Base-by-base conservation (phyloP, 1,140 invertebrate genomes). In the Babylonia areolata region DNA sequence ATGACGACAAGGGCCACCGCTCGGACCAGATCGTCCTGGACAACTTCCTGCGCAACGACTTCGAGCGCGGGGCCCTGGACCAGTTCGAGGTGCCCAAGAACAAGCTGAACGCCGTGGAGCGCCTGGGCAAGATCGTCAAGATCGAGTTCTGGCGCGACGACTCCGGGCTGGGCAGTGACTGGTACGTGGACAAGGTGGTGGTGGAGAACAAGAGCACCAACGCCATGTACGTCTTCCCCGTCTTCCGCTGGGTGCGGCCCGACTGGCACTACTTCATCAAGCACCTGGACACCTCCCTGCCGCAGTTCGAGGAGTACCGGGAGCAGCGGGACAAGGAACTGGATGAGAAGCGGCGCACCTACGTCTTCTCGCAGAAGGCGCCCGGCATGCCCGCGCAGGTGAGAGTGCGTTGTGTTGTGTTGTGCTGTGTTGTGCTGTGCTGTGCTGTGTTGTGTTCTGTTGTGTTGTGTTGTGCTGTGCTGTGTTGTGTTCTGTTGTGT, bases 191-290 rank as follows among this genome's bases (percentile, higher is more conserved):
- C 35, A 91, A 89, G 77, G 91, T 95, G 46, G 87, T 91, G 15
- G 92, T 95, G 9, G 92, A 93, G 81, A 93, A 94, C 87, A 83
- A 91, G 69, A 87, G 88, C 42, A 92, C 91, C 0, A 92, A 94
- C 73, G 86, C 88, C 39, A 92, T 91, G 64, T 93, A 90, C 84
- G 91, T 93, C 31, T 95, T 95, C 87, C 95, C 95, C 9, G 90
- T 95, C 2, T 94, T 94, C 78, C 91, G 95, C 31, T 95, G 95
- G 95, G 93, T 95, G 73, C 91, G 91, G 73, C 79, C 91, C 20
- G 87, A 94, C 69, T 91, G 90, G 39, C 92, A 92, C 42, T 95
- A 95, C 87, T 85, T 92, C 23, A 93, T 95, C 54, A 84, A 90
- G 39, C 92, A 94, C 85, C 91, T 94, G 83, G 95, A 95, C 88